These are phyloP conservation scores for Mactra quadrangularis DNA, from an alignment of 1,140 invertebrate genomes.

Conservation along the genomic window DNA sequence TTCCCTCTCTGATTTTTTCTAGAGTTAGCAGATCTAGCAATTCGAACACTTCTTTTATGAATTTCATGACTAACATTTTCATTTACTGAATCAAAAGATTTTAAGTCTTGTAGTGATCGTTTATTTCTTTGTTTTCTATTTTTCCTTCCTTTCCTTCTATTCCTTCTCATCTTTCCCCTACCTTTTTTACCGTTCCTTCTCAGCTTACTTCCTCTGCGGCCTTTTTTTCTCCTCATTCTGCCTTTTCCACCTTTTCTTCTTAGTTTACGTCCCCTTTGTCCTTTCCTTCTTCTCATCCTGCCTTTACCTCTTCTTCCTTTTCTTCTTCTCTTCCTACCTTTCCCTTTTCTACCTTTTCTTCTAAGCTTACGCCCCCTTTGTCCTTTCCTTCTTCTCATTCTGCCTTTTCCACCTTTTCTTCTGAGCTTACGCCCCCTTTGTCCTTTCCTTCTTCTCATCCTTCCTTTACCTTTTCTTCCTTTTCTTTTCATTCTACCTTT, in stretches of 20 bases:
- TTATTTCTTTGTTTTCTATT: not conserved
- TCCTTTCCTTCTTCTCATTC: not conserved
- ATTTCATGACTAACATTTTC: not conserved
- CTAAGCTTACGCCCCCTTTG: not conserved
- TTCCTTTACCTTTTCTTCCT: not conserved
- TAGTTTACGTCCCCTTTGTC: not conserved
- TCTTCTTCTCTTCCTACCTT: not conserved
- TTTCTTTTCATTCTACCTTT: not conserved
- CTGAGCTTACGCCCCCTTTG: not conserved
- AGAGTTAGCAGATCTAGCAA: not conserved
- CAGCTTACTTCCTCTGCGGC: not conserved
- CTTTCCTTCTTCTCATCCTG: not conserved
- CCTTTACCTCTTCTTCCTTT: not conserved
- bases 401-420: not conserved
- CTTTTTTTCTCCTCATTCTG: not conserved
- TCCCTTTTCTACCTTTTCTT: not conserved
- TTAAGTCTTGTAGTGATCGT: not conserved
- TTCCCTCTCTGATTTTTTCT: not conserved
- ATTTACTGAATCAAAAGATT: not conserved
- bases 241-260: not conserved
- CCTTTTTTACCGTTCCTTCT: not conserved
- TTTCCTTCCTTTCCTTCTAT: not conserved
- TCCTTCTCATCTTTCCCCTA: not conserved
- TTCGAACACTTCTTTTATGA: not conserved
- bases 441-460: not conserved